These are phyloP conservation scores for Homarus gammarus DNA, from an alignment of 2,888 invertebrate genomes.

Conservation along the genomic window DNA sequence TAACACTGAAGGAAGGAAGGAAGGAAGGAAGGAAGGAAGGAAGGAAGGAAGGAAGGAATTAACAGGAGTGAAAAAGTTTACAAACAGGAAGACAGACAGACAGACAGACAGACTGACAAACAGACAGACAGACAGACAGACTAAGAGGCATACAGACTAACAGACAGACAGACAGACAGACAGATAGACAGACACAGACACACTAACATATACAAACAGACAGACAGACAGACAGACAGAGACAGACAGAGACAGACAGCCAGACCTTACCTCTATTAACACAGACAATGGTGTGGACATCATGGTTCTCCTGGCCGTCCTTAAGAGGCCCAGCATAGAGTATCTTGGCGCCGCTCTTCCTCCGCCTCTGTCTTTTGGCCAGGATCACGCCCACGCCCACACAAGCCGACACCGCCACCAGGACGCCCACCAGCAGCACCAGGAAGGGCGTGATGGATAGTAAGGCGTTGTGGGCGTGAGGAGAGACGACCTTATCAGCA, in stretches of 20 bases:
- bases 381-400: slow-evolving; percentile 53
- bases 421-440: slow-evolving; percentile 58
- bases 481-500: slow-evolving; percentile 50
- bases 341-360: slow-evolving; percentile 59
- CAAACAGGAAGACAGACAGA: background rate
- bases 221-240: background rate
- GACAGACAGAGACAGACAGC: background rate
- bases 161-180: background rate
- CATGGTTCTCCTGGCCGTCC: slow-evolving; percentile 26
- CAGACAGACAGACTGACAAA: background rate
- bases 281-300: slow-evolving; percentile 58
- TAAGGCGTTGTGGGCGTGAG: slow-evolving; percentile 50
- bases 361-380: slow-evolving; percentile 26
- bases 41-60: background rate
- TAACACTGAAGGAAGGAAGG: background rate
- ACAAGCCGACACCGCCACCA: slow-evolving; percentile 54
- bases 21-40: background rate
- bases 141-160: too few species aligned
- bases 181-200: background rate
- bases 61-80: background rate
- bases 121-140: background rate
- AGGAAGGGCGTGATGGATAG: slow-evolving; percentile 58
- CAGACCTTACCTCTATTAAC: slow-evolving; percentile 39
- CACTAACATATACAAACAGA: background rate
- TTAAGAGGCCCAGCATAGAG: slow-evolving; percentile 58